Evolutionary conservation across 2,113 vertebrate genomes (phyloP).

Genomic region (Paraplagusia blochii): DNA sequence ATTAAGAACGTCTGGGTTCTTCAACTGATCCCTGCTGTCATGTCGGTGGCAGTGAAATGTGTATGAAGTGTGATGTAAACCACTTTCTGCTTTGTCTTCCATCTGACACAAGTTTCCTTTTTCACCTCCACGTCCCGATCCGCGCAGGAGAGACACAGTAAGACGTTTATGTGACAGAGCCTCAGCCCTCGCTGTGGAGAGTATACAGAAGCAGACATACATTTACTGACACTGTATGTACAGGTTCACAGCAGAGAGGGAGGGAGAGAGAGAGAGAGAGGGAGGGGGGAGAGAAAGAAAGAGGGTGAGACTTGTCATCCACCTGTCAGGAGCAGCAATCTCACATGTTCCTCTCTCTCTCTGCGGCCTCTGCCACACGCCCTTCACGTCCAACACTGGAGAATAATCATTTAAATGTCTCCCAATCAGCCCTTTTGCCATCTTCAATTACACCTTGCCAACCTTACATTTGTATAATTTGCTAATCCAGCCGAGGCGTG

Average conservation of each 20-base stretch:
- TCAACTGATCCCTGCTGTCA: slow-evolving; percentile 66
- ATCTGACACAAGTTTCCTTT: slow-evolving; percentile 8
- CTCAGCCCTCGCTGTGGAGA: background rate
- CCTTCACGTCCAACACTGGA: slow-evolving; percentile 89
- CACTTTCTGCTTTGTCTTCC: slow-evolving; percentile 53
- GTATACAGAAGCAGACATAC: slow-evolving; percentile 1
- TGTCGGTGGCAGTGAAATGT: slow-evolving; percentile 52
- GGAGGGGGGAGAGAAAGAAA: slow-evolving; percentile 27
- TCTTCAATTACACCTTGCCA: slow-evolving; percentile 99
- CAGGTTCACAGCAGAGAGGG: slow-evolving; percentile 66
- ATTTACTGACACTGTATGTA: slow-evolving; percentile 19
- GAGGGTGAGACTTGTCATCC: slow-evolving; percentile 54
- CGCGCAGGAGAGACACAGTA: too few species aligned
- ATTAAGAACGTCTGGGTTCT: slow-evolving; percentile 69
- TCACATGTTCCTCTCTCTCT: slow-evolving; percentile 85
- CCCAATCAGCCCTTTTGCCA: slow-evolving; percentile 95
- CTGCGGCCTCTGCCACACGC: slow-evolving; percentile 83
- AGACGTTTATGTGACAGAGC: too few species aligned
- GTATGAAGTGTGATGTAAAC: slow-evolving; percentile 59
- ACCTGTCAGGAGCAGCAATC: slow-evolving; percentile 85
- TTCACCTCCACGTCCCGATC: too few species aligned
- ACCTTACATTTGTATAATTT: slow-evolving; percentile 99
- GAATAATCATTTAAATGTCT: slow-evolving; percentile 98
- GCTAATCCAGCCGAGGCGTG: slow-evolving; percentile 83
- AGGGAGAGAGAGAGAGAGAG: slow-evolving; percentile 22